Evolutionary conservation across 2,888 invertebrate genomes (phyloP), one percentile per base, ranked within the genome.

Genomic region (Oxytorus armatus): DNA sequence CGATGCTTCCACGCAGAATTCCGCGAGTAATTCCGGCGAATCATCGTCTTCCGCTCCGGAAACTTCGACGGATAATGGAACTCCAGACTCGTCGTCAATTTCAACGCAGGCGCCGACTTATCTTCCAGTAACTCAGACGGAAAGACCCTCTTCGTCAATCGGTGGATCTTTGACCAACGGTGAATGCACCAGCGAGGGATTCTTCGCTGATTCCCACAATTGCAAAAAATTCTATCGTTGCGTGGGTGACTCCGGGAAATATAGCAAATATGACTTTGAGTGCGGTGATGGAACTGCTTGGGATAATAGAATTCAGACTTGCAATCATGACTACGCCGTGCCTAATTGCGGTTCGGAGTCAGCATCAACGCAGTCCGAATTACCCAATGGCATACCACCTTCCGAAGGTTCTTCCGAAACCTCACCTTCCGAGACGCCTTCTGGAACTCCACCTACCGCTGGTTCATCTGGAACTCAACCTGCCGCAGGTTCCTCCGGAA

Each of bases 191-290:
- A 90, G 92, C 82, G 95, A 96, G 89, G 97, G 97, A 61, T 97
- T 96, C 90, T 93, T 95, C 87, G 94, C 95, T 11, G 95, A 96
- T 90, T 92, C 93, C 44, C 92, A 92, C 53, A 94, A 96, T 87
- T 97, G 96, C 88, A 94, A 93, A 78, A 96, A 95, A 89, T 97
- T 96, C 92, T 96, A 96, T 89, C 93, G 96, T 83, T 97, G 97
- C 91, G 96, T 96, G 21, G 92, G 93, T 76, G 93, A 94, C 89
- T 92, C 93, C 53, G 73, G 59, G 78, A 93, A 93, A 1, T 95
- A 93, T 85, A 94, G 92, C 57, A 95, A 94, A 91, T 95, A 95
- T 88, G 95, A 96, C 81, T 97, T 96, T 89, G 92, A 92, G 11
- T 97, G 97, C 90, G 95, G 95, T 1, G 94, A 95, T 70, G 96